Percentiles rank a stretch among this genome's conserved stretches.
Evolutionary conservation across 2,888 invertebrate species (phyloP).

Genomic region (Apantesis nais): DNA sequence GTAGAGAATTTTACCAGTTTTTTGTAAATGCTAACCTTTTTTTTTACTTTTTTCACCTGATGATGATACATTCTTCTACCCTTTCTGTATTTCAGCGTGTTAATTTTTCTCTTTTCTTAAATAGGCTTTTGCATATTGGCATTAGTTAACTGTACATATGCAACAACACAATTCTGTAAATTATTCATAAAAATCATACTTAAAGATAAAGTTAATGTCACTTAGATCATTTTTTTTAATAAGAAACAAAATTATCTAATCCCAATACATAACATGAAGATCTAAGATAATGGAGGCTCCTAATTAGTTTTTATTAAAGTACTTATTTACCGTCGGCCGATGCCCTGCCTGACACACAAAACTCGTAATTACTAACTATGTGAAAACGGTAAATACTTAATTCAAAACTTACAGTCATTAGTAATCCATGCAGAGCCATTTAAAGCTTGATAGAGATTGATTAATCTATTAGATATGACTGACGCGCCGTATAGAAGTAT

Average conservation of each 20-base stretch:
- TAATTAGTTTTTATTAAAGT: slow-evolving; percentile 13
- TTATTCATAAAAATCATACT: no score
- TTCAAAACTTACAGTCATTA: slow-evolving; percentile 45
- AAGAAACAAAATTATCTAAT: background rate
- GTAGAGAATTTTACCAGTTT: background rate
- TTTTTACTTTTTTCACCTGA: background rate
- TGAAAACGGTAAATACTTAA: slow-evolving; percentile 48
- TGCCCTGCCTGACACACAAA: slow-evolving; percentile 26
- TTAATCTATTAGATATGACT: slow-evolving; percentile 48
- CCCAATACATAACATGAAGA: background rate
- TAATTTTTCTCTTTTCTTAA: no score
- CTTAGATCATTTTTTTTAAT: background rate
- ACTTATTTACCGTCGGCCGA: no score
- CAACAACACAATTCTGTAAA: no score
- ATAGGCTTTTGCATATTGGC: no score
- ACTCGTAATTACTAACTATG: slow-evolving; percentile 40
- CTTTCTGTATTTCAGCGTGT: background rate
- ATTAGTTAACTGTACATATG: no score
- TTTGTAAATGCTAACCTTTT: background rate
- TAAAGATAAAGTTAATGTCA: no score
- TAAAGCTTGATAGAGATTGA: slow-evolving; percentile 45
- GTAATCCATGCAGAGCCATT: slow-evolving; percentile 43
- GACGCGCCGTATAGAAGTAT: slow-evolving; percentile 31
- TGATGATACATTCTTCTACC: background rate
- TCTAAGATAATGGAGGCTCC: slow-evolving; percentile 7